Base-by-base conservation (phyloP, 2,113 vertebrate genomes). In the Siniperca knerii region DNA sequence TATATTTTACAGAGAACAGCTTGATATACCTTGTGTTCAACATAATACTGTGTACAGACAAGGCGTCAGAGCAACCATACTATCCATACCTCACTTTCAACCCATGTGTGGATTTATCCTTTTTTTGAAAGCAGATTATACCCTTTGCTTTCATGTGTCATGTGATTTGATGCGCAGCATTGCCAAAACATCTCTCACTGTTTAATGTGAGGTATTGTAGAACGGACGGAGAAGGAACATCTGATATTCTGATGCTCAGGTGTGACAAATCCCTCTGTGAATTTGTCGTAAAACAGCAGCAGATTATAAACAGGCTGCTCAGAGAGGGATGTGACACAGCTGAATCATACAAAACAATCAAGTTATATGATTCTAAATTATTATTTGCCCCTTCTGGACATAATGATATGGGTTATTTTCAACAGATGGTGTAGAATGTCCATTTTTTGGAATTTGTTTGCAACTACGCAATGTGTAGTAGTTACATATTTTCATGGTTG, bases 261-360 rank as follows among this genome's bases (percentile, higher is more conserved):
- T 89, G 83, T 82, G 88, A 91, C 87, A 85, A 75, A 81, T 86
- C 80, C 86, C 62, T 71, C 44, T 8, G 70, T 75, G 79, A 76
- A 81, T 81, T 71, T 48, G 46, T 75, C 72, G 67, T 68, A 29
- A 84, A 86, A 77, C 61, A 84, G 81, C 84, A 77, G 77, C 85
- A 80, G 68, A 82, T 82, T 79, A 58, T 44, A 79, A 87, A 82
- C 73, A 74, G 66, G 66, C 74, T 58, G 61, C 77, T 71, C 42
- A 11, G 77, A 44, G 68, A 40, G 20, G 1, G 42, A 58, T 66
- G 52, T 69, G 85, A 85, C 76, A 72, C 60, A 72, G 79, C 84
- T 42, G 69, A 77, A 52, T 73, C 83, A 70, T 48, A 76, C 61
- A 57, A 58, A 85, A 65, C 44, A 77, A 83, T 74, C 21, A 84